A percentile compares a stretch with the other conserved stretches of the same genome.
These are phyloP conservation scores for Lerema accius DNA, from an alignment of 1,140 invertebrate species.

Conservation along the genomic window DNA sequence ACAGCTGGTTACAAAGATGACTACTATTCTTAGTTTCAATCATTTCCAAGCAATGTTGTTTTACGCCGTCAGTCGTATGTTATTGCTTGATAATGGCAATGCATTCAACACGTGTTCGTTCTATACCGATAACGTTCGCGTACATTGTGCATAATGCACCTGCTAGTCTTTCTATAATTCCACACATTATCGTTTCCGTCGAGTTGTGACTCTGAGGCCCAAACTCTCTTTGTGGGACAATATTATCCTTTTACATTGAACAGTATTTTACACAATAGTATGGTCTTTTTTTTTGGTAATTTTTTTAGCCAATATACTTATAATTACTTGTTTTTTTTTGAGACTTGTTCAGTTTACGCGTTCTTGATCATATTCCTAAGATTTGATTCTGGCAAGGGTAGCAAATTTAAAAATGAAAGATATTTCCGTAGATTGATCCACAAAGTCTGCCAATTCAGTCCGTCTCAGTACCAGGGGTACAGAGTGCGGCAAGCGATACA, in stretches of 20 bases:
- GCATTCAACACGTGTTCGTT: constrained; percentile 47
- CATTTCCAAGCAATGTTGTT: constrained; percentile 40
- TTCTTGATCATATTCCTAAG: no score
- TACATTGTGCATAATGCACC: constrained; percentile 29
- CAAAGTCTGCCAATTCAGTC: constrained; percentile 74
- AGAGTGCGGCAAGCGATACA: constrained; percentile 50
- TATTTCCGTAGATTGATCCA: constrained; percentile 31
- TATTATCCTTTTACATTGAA: no score
- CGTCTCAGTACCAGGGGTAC: constrained; percentile 60
- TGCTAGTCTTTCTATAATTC: constrained; percentile 41
- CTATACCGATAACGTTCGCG: constrained; percentile 49
- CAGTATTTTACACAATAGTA: no score
- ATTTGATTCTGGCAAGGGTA: no score
- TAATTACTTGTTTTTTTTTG: no score
- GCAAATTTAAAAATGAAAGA: neutral
- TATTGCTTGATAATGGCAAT: constrained; percentile 44
- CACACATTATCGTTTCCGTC: constrained; percentile 26
- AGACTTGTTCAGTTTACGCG: no score
- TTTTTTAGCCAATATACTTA: no score
- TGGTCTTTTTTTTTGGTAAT: no score
- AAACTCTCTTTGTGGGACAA: no score
- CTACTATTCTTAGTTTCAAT: constrained; percentile 24
- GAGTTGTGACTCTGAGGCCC: no score
- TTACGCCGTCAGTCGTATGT: constrained; percentile 39
- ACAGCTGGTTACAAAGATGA: neutral